These are phyloP conservation scores for Athene noctua DNA, from an alignment of 2,113 vertebrate species.

Conservation along the genomic window DNA sequence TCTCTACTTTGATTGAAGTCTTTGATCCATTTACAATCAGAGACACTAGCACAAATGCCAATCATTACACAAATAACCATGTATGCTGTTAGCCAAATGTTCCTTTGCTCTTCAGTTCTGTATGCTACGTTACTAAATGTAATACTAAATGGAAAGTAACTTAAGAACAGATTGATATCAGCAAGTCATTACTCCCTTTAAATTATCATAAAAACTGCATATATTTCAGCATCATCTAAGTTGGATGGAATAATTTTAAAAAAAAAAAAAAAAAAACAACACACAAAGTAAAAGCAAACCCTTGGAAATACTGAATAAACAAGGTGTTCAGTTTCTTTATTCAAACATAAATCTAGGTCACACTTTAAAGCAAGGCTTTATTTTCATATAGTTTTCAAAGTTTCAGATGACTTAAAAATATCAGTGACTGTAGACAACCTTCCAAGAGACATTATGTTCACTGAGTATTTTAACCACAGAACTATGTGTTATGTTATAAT, in stretches of 20 bases:
- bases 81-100: neutral
- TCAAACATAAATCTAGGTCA: constrained; percentile 10
- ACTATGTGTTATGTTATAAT: neutral
- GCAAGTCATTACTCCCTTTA: neutral
- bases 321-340: neutral
- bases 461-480: neutral
- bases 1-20: neutral
- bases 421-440: neutral
- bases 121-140: neutral
- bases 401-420: constrained; percentile 27
- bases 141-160: neutral
- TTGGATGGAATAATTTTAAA: neutral
- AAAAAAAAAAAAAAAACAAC: neutral
- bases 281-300: neutral
- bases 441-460: neutral
- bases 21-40: neutral
- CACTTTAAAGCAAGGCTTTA: neutral
- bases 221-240: neutral
- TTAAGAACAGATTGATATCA: neutral
- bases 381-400: neutral
- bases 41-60: neutral
- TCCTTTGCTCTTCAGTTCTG: neutral
- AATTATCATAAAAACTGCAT: neutral
- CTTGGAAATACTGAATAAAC: neutral
- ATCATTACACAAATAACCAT: neutral